phyloP scores from a whole-genome alignment of 2,113 vertebrate genomes.

The Scopus umbretta region DNA sequence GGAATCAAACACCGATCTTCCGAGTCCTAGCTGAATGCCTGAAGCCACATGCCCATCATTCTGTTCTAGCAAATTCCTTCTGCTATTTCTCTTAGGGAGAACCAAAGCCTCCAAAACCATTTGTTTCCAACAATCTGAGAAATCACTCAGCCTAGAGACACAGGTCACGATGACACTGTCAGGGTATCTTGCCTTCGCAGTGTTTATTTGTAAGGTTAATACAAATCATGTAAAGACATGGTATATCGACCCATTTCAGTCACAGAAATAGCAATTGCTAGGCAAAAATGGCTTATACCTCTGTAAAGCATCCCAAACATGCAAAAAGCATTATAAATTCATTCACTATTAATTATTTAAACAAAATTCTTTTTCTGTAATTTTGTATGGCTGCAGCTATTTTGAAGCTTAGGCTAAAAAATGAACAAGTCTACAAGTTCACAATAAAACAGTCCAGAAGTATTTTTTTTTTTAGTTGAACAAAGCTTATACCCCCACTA shows the following conservation, averaged over 20 bases:
- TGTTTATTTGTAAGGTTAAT: background rate
- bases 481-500: background rate
- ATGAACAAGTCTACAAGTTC: background rate
- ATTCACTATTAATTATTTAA: background rate
- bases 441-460: background rate
- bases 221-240: background rate
- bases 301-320: background rate
- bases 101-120: background rate
- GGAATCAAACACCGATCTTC: background rate
- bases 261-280: background rate
- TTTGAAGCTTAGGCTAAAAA: background rate
- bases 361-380: background rate
- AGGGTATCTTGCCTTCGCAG: background rate
- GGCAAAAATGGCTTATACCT: background rate
- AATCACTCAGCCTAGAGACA: background rate
- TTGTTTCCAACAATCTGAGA: background rate
- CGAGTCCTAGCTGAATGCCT: background rate
- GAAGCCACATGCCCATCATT: background rate
- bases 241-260: background rate
- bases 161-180: background rate
- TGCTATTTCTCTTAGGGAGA: background rate
- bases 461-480: background rate
- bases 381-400: background rate
- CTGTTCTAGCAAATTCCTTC: background rate
- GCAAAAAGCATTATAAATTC: background rate